A percentile compares a stretch with the other conserved stretches of the same genome.
phyloP scores from a whole-genome alignment of 2,113 vertebrate genomes.

The Camelus bactrianus region DNA sequence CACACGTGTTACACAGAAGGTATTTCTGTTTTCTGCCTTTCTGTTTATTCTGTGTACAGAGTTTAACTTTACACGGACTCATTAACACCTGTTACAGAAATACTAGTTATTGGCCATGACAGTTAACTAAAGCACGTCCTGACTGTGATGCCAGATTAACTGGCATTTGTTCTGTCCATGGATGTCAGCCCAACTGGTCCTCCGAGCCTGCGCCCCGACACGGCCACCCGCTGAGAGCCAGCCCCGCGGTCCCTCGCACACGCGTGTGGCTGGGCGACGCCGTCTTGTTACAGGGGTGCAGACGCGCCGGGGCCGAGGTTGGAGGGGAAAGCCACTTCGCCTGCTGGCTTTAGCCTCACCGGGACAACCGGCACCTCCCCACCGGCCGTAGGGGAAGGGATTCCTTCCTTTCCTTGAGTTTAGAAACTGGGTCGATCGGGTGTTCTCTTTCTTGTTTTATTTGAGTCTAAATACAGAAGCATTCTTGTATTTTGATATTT shows the following conservation, averaged over 20 bases:
- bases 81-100: not conserved
- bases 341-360: fast-evolving
- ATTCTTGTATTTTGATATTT: not conserved
- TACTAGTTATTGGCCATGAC: fast-evolving
- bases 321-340: fast-evolving
- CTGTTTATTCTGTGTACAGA: not conserved
- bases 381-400: fast-evolving
- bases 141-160: fast-evolving
- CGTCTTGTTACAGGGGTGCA: fast-evolving
- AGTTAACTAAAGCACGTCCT: not conserved
- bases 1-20: fast-evolving
- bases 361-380: fast-evolving
- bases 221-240: not conserved
- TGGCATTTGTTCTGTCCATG: not conserved
- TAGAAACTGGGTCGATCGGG: too few species aligned
- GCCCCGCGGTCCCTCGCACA: not conserved
- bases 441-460: too few species aligned
- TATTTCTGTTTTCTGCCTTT: not conserved
- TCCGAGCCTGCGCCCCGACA: not conserved
- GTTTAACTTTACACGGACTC: not conserved
- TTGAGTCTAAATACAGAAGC: not conserved
- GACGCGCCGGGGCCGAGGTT: not conserved
- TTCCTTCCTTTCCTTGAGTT: not conserved
- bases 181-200: fast-evolving
- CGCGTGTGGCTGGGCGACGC: not conserved